Percentiles rank a stretch among this genome's conserved stretches.
Evolutionary conservation across 53 echinoderm and acorn worm genomes (phyloP).

Genomic region (Holothuria scabra): DNA sequence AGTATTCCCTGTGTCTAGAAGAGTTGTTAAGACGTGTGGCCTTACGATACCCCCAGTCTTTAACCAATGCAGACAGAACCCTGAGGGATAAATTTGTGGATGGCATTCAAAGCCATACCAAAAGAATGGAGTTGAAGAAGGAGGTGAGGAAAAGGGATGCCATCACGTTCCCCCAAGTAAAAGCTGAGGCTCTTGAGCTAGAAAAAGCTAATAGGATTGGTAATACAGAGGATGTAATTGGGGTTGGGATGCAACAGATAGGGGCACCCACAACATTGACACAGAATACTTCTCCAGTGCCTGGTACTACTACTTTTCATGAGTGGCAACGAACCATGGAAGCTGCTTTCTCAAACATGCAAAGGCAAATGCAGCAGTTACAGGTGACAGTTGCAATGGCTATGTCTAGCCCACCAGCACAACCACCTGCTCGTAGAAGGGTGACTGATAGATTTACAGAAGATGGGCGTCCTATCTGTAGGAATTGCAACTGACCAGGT

Average conservation of each 20-base stretch:
- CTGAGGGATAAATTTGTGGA: conserved; percentile 13
- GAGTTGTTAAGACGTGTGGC: not conserved
- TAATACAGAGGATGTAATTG: not conserved
- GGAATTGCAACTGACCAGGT: too few relatives aligned
- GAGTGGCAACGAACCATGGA: too few relatives aligned
- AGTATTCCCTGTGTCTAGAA: not conserved
- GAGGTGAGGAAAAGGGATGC: not conserved
- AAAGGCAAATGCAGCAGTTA: too few relatives aligned
- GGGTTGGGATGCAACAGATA: not conserved
- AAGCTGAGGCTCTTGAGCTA: conserved; percentile 21
- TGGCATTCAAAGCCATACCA: not conserved
- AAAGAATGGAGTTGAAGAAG: not conserved
- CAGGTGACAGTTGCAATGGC: too few relatives aligned
- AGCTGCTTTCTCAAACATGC: too few relatives aligned
- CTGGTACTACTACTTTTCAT: too few relatives aligned
- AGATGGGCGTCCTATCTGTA: too few relatives aligned
- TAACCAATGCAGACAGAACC: not conserved
- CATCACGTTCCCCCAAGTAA: not conserved
- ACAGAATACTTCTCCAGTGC: too few relatives aligned
- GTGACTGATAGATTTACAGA: too few relatives aligned
- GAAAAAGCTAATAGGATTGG: not conserved
- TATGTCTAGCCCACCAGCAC: too few relatives aligned
- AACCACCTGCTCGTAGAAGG: too few relatives aligned
- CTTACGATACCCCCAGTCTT: not conserved
- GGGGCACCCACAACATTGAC: not conserved